Evolutionary conservation across 2,797 vertebrate species (phyloP).

Genomic region (Mormyrops boulengeri): DNA sequence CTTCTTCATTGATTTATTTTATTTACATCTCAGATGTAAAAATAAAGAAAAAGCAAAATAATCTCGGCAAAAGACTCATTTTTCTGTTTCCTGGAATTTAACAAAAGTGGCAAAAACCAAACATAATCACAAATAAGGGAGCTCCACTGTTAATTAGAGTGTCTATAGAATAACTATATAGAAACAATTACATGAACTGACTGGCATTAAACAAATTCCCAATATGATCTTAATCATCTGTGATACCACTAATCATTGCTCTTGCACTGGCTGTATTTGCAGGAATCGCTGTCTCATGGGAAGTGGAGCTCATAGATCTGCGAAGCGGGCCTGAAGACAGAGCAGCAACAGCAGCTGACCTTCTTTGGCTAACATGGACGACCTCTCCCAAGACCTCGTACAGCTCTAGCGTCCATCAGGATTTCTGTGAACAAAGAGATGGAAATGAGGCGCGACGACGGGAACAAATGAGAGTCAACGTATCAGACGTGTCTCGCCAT

Average conservation of each 20-base stretch:
- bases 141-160: background rate
- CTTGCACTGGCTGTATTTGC: slow-evolving; percentile 23
- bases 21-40: background rate
- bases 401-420: slow-evolving; percentile 50
- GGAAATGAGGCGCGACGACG: slow-evolving; percentile 57
- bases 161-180: background rate
- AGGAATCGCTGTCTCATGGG: slow-evolving; percentile 33
- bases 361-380: slow-evolving; percentile 30
- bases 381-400: slow-evolving; percentile 35
- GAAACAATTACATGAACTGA: background rate
- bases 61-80: background rate
- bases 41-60: background rate
- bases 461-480: slow-evolving; percentile 56
- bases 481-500: slow-evolving; percentile 54
- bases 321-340: slow-evolving; percentile 28
- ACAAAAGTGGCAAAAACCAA: background rate
- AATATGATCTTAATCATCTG: background rate
- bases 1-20: background rate
- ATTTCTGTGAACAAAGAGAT: slow-evolving; percentile 49
- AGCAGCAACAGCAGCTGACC: background rate
- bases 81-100: background rate
- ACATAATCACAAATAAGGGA: background rate
- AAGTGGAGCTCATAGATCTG: slow-evolving; percentile 25
- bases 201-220: background rate
- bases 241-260: background rate